A percentile compares a stretch with the other conserved stretches of the same genome.
These are phyloP conservation scores for Mylabris sibirica DNA, from an alignment of 2,888 invertebrate species.

Conservation along the genomic window DNA sequence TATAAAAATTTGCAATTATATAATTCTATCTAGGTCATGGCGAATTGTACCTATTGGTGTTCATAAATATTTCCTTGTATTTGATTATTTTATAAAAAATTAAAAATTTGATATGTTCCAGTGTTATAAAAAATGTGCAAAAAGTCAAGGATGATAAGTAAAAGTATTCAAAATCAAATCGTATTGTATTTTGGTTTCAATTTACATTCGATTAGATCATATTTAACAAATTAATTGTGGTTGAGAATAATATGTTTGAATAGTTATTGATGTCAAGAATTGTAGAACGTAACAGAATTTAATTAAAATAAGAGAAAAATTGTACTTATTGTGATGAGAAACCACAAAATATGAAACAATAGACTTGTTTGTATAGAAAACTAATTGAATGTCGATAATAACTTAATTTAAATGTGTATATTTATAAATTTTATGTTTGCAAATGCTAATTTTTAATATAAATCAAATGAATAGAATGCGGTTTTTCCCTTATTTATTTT, in stretches of 20 bases:
- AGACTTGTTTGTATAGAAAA: no score
- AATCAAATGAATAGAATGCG: no score
- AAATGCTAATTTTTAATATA: no score
- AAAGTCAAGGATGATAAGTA: background rate
- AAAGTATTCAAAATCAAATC: background rate
- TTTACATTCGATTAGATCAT: background rate
- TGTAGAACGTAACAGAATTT: no score
- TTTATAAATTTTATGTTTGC: no score
- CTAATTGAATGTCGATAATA: no score
- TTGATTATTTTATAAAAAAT: background rate
- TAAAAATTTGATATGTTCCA: background rate
- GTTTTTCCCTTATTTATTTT: no score
- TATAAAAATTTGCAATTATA: conserved; percentile 1
- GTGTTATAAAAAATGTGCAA: background rate
- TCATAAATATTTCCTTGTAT: background rate
- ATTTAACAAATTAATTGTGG: background rate
- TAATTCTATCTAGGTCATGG: background rate
- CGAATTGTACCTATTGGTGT: background rate
- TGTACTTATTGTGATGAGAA: background rate
- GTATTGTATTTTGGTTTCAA: background rate
- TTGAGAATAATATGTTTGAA: background rate
- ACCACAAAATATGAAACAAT: background rate
- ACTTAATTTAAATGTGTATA: no score
- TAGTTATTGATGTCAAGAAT: background rate
- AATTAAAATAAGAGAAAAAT: background rate